Percentiles rank a stretch among this genome's conserved stretches.
Conservation (phyloP, 2,797 vertebrate species). For the Acanthornis magna region DNA sequence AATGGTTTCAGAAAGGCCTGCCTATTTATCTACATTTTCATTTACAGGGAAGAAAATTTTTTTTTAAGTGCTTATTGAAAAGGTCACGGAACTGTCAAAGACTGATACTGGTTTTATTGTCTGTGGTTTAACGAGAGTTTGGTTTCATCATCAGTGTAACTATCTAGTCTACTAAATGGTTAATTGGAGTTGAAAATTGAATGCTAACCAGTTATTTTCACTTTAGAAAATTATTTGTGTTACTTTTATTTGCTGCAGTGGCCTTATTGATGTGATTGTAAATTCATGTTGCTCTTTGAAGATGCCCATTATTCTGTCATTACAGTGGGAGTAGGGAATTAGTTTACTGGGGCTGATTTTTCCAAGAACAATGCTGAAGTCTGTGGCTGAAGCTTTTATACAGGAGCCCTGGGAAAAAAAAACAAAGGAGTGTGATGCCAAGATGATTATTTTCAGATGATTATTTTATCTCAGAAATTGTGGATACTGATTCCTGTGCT, state of each 20-base stretch:
- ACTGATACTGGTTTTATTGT: neutral
- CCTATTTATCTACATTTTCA: neutral
- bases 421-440: neutral
- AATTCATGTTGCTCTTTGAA: neutral
- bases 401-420: neutral
- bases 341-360: neutral
- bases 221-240: neutral
- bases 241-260: neutral
- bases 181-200: neutral
- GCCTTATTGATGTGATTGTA: neutral
- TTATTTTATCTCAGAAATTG: neutral
- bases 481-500: neutral
- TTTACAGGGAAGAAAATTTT: neutral
- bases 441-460: neutral
- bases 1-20: neutral
- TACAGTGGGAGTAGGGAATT: neutral
- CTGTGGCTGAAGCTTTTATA: neutral
- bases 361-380: neutral
- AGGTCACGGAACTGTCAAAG: neutral
- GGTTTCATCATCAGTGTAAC: neutral
- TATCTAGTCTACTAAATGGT: neutral
- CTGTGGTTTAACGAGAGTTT: neutral
- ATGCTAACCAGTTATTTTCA: constrained; percentile 5
- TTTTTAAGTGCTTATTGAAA: neutral
- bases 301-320: neutral